Conservation (phyloP, 2,888 invertebrate genomes). For the Carabus problematicus region DNA sequence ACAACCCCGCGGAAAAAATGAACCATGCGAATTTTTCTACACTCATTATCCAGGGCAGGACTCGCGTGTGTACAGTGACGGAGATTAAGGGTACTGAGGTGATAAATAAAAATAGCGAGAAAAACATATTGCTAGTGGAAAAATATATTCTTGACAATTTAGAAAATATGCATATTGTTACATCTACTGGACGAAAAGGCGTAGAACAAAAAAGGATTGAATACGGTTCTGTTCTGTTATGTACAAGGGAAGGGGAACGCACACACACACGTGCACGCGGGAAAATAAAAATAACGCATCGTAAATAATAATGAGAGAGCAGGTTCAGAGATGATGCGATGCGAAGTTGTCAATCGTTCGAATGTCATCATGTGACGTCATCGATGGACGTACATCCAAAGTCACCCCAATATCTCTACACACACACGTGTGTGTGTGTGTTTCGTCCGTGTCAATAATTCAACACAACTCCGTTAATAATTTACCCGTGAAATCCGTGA, state of each 20-base stretch:
- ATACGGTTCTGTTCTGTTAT: background rate
- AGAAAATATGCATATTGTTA: no score
- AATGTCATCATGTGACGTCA: conserved; percentile 11
- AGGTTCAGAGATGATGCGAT: conserved; percentile 10
- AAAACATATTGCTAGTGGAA: no score
- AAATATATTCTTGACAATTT: no score
- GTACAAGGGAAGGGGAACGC: background rate
- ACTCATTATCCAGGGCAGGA: no score
- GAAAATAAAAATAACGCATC: conserved; percentile 14
- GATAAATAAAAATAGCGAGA: no score
- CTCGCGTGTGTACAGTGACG: no score
- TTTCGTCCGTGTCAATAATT: conserved; percentile 5
- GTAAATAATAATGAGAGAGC: conserved; percentile 10
- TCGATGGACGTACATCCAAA: background rate
- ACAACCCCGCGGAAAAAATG: no score
- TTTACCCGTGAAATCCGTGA: conserved; percentile 1
- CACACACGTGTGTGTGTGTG: background rate
- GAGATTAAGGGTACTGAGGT: no score
- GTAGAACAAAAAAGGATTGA: no score
- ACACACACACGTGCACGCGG: background rate
- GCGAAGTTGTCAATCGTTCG: background rate
- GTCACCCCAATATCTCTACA: background rate
- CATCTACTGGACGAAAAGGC: no score
- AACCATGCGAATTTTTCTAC: no score
- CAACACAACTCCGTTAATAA: conserved; percentile 4